Conservation (phyloP, 2,113 vertebrate genomes). For the Chaetops frenatus region DNA sequence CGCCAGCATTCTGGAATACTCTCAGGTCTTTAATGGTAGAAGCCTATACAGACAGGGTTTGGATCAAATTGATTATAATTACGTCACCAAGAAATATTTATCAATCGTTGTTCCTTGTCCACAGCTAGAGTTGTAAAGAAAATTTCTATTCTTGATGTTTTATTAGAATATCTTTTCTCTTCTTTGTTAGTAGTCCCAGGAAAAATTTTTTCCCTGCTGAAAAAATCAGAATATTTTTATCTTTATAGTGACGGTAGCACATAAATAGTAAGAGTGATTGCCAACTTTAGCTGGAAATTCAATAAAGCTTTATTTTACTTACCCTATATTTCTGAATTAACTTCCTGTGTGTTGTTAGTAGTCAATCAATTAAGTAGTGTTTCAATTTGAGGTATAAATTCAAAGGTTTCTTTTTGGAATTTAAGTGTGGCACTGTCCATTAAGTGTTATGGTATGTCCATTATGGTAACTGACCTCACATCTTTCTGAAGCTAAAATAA, state of each 20-base stretch:
- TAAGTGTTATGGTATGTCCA: not conserved
- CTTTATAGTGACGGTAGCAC: not conserved
- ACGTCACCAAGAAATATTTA: not conserved
- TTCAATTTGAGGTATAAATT: constrained; percentile 24
- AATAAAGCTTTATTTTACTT: constrained; percentile 39
- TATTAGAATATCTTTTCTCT: not conserved
- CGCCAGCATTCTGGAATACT: not conserved
- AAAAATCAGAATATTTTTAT: not conserved
- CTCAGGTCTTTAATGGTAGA: not conserved
- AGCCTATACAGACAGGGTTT: accelerated
- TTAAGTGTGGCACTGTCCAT: not conserved
- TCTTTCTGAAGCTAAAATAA: not conserved
- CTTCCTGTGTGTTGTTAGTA: constrained; percentile 29
- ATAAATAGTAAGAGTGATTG: constrained; percentile 7
- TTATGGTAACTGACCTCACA: not conserved
- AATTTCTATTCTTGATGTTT: not conserved
- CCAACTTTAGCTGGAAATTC: not conserved
- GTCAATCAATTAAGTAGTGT: not conserved
- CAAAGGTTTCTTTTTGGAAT: not conserved
- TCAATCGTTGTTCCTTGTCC: not conserved
- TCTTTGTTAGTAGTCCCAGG: not conserved
- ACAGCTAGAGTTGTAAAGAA: not conserved
- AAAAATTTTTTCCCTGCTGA: not conserved
- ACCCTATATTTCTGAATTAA: not conserved
- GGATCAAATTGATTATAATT: not conserved